Percentiles rank a stretch among this genome's conserved stretches.
phyloP scores from a whole-genome alignment of 23 tunicate species.

The Botrylloides violaceus region DNA sequence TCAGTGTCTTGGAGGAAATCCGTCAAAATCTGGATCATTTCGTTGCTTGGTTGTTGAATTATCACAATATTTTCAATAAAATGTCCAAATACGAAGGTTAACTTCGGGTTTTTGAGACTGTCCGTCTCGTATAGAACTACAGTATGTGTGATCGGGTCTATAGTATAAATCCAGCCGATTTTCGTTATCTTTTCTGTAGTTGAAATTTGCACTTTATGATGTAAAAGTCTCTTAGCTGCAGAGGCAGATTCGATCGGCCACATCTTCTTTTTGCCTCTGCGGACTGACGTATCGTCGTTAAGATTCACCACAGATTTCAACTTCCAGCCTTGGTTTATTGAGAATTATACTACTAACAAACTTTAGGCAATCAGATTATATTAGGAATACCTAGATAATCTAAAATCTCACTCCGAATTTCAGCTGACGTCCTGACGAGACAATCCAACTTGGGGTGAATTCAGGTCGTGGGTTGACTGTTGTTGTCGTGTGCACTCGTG shows the following conservation, averaged over 20 bases:
- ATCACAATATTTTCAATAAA: background rate
- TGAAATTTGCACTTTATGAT: conserved; percentile 27
- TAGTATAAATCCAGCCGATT: conserved; percentile 47
- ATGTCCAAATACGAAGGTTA: conserved; percentile 13
- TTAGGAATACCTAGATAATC: too few species aligned
- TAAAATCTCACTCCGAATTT: too few species aligned
- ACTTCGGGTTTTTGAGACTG: background rate
- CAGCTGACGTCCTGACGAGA: too few species aligned
- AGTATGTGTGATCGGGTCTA: conserved; percentile 33
- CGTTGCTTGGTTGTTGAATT: background rate
- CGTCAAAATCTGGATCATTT: background rate
- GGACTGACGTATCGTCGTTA: too few species aligned
- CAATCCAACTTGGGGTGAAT: too few species aligned
- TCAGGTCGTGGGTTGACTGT: too few species aligned
- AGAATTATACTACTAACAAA: too few species aligned
- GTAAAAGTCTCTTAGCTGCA: background rate
- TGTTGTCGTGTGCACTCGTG: too few species aligned
- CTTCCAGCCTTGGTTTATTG: too few species aligned
- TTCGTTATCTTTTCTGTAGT: background rate
- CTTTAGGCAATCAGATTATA: too few species aligned
- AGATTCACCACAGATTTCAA: too few species aligned
- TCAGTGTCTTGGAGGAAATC: background rate
- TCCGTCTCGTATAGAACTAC: background rate
- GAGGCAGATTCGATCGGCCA: conserved; percentile 12
- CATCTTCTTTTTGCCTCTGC: too few species aligned